These are phyloP conservation scores for Leucoptera coffeella DNA, from an alignment of 2,888 invertebrate genomes.

Conservation along the genomic window DNA sequence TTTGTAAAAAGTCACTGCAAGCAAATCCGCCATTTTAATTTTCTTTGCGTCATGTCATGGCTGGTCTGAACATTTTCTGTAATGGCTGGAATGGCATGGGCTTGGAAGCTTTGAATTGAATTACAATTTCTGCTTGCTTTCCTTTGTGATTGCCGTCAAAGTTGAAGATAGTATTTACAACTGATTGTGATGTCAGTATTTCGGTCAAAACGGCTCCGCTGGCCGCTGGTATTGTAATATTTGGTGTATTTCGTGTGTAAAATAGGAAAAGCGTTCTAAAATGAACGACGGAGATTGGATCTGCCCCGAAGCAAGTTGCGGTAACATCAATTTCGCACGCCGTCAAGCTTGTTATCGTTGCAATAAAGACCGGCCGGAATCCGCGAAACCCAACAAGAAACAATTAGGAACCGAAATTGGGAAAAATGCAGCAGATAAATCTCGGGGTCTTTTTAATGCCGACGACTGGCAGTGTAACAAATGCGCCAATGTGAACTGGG, in stretches of 20 bases:
- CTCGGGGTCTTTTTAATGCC: conserved; percentile 90
- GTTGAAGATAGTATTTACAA: conserved; percentile 6
- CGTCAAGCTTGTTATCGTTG: conserved; percentile 88
- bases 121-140: conserved; percentile 47
- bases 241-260: too few relatives aligned
- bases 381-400: conserved; percentile 52
- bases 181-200: too few relatives aligned
- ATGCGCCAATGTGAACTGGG: conserved; percentile 99
- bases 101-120: conserved; percentile 32
- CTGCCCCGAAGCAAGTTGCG: conserved; percentile 67
- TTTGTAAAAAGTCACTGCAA: too few relatives aligned
- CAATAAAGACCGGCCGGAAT: conserved; percentile 60
- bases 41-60: conserved; percentile 25
- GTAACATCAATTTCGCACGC: conserved; percentile 92
- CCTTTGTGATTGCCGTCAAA: conserved; percentile 8
- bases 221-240: too few relatives aligned
- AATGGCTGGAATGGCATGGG: too few relatives aligned
- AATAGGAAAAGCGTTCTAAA: too few relatives aligned
- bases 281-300: conserved; percentile 62
- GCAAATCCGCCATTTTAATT: too few relatives aligned
- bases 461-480: conserved; percentile 99
- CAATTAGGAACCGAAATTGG: conserved; percentile 95
- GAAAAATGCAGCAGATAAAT: conserved; percentile 96
- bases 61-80: conserved; percentile 24
- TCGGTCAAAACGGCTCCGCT: conserved; percentile 18